Conservation (phyloP, 2,113 vertebrate genomes). For the Callipepla californica region DNA sequence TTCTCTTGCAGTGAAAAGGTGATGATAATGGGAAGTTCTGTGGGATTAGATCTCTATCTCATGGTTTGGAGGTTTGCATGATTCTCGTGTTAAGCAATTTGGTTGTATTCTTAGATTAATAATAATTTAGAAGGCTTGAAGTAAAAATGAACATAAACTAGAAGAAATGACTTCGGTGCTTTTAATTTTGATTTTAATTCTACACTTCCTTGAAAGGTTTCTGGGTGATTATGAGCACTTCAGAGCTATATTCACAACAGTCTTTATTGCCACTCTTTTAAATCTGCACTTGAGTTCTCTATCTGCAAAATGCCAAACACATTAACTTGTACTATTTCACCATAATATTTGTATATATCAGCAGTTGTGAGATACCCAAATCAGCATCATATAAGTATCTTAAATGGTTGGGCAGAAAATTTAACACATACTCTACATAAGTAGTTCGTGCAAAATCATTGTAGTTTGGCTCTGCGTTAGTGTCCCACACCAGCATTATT, state of each 20-base stretch:
- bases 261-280: neutral
- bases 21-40: conserved; percentile 16
- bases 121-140: neutral
- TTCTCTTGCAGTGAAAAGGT: neutral
- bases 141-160: neutral
- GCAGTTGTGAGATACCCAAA: neutral
- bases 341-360: neutral
- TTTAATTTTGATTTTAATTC: neutral
- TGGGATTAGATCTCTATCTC: neutral
- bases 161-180: neutral
- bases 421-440: neutral
- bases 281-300: neutral
- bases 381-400: neutral
- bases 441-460: neutral
- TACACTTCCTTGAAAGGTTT: neutral
- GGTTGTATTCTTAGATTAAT: conserved; percentile 16
- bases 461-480: neutral
- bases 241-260: neutral
- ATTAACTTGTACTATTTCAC: neutral
- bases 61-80: neutral
- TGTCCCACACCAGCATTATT: neutral
- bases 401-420: neutral
- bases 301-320: neutral
- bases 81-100: neutral
- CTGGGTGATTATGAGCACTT: neutral